phyloP scores from a whole-genome alignment of 2,888 invertebrate genomes.

The Leptopterna dolabrata region DNA sequence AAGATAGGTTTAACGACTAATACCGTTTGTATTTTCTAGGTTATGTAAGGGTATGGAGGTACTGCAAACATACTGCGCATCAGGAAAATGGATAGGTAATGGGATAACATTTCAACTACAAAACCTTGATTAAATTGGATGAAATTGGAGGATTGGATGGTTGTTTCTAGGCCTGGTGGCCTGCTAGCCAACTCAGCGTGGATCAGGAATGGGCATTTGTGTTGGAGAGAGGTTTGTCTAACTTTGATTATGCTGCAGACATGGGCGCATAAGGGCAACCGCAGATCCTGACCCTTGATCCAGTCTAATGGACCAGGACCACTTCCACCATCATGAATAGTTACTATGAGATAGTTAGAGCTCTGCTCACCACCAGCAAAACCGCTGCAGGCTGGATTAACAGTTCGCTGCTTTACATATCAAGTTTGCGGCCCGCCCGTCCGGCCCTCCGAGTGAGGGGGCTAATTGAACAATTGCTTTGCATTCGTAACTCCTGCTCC shows the following conservation, averaged over 20 bases:
- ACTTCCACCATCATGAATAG: conserved; percentile 26
- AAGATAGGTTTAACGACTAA: too few relatives aligned
- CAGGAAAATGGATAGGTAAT: too few relatives aligned
- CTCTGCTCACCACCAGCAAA: background rate
- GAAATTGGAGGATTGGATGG: too few relatives aligned
- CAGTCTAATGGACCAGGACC: background rate
- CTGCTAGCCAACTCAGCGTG: too few relatives aligned
- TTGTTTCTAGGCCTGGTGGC: too few relatives aligned
- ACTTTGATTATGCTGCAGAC: background rate
- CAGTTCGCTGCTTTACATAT: conserved; percentile 39
- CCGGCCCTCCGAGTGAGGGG: background rate
- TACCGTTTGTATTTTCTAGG: too few relatives aligned
- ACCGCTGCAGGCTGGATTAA: background rate
- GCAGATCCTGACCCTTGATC: background rate
- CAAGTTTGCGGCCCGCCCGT: conserved; percentile 33
- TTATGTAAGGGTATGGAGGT: too few relatives aligned
- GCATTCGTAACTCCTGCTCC: conserved; percentile 3
- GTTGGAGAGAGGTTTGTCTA: background rate
- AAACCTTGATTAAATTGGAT: too few relatives aligned
- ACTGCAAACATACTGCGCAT: too few relatives aligned
- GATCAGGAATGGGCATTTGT: too few relatives aligned
- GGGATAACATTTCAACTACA: too few relatives aligned
- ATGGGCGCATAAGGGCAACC: background rate
- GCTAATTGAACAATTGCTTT: conserved; percentile 31
- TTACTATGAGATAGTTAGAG: background rate